Evolutionary conservation across 2,797 vertebrate species (phyloP), one percentile per base, ranked within the genome.

Genomic region (Lacerta bilineata): DNA sequence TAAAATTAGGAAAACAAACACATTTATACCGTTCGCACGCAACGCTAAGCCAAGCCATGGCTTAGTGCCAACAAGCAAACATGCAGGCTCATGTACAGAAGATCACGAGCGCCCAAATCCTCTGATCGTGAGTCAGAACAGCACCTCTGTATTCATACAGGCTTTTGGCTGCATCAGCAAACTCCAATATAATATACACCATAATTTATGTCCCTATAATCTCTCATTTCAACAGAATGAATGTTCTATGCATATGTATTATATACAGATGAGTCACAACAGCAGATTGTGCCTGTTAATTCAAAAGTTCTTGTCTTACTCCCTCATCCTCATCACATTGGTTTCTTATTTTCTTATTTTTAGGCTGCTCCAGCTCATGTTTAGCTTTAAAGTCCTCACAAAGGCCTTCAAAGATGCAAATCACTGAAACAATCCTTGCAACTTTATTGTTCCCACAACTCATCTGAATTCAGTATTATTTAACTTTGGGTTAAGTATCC

Each of bases 381-480:
- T 71, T 41, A 85, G 84, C 59, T 43, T 81, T 15, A 79, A 8
- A 4, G 1, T 77, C 64, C 15, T 39, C 86, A 59, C 0, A 77
- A 33, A 74, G 25, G 18, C 50, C 23, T 66, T 66, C 17, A 72
- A 74, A 39, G 72, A 84, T 55, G 50, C 3, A n/a, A 64, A 77
- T 20, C 36, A 17, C 13, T 43, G 36, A 29, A 5, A 23, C 23
- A 50, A 69, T 46, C 20, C n/a, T 50, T 82, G 23, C 41, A 82
- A 75, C 3, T 50, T 43, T 3, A 46, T 25, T 68, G 1, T 80
- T 75, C 4, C 29, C 88, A 68, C 0, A 25, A 20, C 43, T 88
- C 29, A 86, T 59, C 68, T 39, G 3, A 72, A 80, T 76, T 85
- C 87, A 78, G 55, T 68, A 77, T 8, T 71, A 64, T 64, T 64